Conservation (phyloP, 2,888 invertebrate species). For the Xestia xanthographa region DNA sequence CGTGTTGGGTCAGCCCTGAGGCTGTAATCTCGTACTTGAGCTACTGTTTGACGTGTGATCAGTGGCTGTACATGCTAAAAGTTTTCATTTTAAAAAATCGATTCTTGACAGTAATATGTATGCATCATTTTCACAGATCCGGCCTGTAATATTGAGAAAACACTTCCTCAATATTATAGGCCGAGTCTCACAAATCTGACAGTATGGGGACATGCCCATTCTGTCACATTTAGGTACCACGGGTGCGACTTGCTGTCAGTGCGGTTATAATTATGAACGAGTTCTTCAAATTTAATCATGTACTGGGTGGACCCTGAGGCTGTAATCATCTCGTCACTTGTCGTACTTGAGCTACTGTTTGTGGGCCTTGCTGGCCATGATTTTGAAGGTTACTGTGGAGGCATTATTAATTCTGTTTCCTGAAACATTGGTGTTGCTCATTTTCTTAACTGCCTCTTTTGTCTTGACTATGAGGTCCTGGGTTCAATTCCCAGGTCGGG, state of each 20-base stretch:
- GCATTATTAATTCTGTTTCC: neutral
- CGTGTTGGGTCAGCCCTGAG: slow-evolving; percentile 68
- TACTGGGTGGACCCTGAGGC: slow-evolving; percentile 3
- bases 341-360: slow-evolving; percentile 39
- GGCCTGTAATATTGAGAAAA: neutral
- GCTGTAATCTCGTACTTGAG: slow-evolving; percentile 72
- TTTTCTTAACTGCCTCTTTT: too few relatives aligned
- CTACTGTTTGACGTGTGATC: slow-evolving; percentile 65
- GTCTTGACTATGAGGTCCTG: too few relatives aligned
- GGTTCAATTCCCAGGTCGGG: neutral
- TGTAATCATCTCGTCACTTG: slow-evolving; percentile 22
- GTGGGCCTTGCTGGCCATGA: neutral
- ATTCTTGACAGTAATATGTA: neutral
- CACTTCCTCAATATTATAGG: neutral
- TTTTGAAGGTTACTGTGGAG: neutral
- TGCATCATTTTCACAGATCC: neutral
- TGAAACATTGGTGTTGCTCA: neutral
- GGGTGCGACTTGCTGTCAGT: neutral
- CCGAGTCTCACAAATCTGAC: neutral
- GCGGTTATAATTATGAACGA: neutral
- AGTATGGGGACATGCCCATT: neutral
- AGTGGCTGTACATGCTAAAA: neutral
- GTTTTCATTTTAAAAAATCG: neutral
- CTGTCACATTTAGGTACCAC: neutral
- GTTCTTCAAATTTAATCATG: slow-evolving; percentile 1